Percentiles rank a stretch among this genome's conserved stretches.
Conservation (phyloP, 2,888 invertebrate genomes). For the Archips xylosteana region DNA sequence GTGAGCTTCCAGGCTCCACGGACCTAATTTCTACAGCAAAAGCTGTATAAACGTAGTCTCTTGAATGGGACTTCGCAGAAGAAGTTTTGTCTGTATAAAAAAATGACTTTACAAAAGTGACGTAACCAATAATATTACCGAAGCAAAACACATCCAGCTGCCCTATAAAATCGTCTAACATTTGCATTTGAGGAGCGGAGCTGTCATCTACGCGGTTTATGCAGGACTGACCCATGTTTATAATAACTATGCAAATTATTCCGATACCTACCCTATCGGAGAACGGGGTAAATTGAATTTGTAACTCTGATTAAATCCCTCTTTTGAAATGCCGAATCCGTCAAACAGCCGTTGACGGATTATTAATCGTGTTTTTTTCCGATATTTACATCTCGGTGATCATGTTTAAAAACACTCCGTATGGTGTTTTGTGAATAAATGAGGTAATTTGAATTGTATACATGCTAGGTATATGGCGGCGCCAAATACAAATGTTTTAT, state of each 20-base stretch:
- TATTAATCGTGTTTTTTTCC: conserved; percentile 58
- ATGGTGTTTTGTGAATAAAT: neutral
- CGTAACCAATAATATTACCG: neutral
- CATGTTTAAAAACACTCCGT: conserved; percentile 1
- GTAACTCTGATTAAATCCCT: conserved; percentile 80
- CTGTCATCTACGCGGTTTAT: conserved; percentile 77
- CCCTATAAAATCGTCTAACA: conserved; percentile 55
- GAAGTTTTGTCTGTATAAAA: no score
- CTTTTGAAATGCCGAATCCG: conserved; percentile 71
- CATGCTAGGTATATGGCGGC: neutral
- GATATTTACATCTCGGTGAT: conserved; percentile 35
- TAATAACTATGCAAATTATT: conserved; percentile 85
- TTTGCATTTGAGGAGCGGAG: conserved; percentile 75
- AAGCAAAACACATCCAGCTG: conserved; percentile 34
- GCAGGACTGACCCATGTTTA: conserved; percentile 82
- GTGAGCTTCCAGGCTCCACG: no score
- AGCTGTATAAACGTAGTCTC: no score
- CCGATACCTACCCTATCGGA: conserved; percentile 77
- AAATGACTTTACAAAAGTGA: no score
- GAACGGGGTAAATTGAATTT: conserved; percentile 79
- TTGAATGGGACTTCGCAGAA: no score
- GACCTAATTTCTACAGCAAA: no score
- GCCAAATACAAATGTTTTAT: neutral
- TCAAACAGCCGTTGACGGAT: conserved; percentile 52
- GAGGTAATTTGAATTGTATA: neutral